phyloP scores from a whole-genome alignment of 2,113 vertebrate genomes.

The Saimiri boliviensis region DNA sequence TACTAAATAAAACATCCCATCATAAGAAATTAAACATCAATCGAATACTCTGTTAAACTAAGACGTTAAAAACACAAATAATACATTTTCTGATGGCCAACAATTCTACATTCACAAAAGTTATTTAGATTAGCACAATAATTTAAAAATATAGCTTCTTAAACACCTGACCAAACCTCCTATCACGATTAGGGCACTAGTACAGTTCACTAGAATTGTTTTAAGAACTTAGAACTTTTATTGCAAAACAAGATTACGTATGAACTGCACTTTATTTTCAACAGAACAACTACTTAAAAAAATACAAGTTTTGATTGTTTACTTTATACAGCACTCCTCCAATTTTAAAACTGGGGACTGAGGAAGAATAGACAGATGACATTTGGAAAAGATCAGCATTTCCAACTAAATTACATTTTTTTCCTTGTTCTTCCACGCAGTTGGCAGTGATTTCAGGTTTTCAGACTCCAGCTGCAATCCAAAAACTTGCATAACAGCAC shows the following conservation, averaged over 20 bases:
- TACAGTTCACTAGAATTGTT: neutral
- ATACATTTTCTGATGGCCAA: neutral
- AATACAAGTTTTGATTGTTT: neutral
- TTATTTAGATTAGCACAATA: neutral
- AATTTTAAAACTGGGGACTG: neutral
- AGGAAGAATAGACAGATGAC: neutral
- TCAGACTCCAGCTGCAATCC: slow-evolving; percentile 36
- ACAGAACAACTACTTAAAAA: neutral
- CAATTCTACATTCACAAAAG: neutral
- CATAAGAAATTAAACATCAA: slow-evolving; percentile 75
- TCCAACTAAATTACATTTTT: slow-evolving; percentile 42
- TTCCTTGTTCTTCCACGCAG: slow-evolving; percentile 41
- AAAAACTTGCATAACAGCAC: slow-evolving; percentile 27
- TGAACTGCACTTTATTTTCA: neutral
- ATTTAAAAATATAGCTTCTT: slow-evolving; percentile 16
- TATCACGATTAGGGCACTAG: neutral
- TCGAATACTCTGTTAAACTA: slow-evolving; percentile 36
- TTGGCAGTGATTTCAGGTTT: slow-evolving; percentile 32
- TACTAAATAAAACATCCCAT: slow-evolving; percentile 54
- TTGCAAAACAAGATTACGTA: neutral
- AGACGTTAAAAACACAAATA: neutral
- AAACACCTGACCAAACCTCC: neutral
- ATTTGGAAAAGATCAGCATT: slow-evolving; percentile 3
- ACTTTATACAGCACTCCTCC: neutral
- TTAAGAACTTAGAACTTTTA: neutral